These are phyloP conservation scores for Eueremaeus valkanovi DNA, from an alignment of 2,888 invertebrate species.

Conservation along the genomic window DNA sequence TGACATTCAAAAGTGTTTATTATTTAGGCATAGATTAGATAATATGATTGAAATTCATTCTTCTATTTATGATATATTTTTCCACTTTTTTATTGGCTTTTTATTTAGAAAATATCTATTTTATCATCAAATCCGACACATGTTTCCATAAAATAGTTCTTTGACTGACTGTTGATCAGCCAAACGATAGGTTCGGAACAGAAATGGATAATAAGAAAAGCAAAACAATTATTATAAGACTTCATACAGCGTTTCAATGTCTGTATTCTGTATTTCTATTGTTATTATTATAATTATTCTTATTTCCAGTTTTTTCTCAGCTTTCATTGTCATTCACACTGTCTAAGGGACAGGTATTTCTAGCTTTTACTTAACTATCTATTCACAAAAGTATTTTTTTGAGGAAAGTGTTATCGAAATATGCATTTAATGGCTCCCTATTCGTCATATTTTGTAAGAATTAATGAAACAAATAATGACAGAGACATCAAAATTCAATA, in stretches of 20 bases:
- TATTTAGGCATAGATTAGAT: no score
- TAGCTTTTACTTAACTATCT: not conserved
- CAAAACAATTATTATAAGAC: no score
- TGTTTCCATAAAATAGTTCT: no score
- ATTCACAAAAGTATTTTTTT: not conserved
- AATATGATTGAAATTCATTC: no score
- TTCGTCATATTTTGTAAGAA: not conserved
- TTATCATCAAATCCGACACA: no score
- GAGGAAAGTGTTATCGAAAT: not conserved
- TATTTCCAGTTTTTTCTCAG: no score
- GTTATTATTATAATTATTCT: no score
- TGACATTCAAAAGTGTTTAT: no score
- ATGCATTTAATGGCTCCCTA: not conserved
- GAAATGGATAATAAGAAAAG: not conserved
- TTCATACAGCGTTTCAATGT: no score
- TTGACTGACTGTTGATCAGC: not conserved
- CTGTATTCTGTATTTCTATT: no score
- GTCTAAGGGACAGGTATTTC: not conserved
- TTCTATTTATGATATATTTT: not conserved
- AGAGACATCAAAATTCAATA: not conserved
- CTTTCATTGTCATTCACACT: not conserved
- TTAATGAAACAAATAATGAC: not conserved
- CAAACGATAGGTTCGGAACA: not conserved
- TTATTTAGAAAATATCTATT: not conserved
- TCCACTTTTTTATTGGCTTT: not conserved